Percentiles rank a stretch among this genome's conserved stretches.
Evolutionary conservation across 2,797 vertebrate species (phyloP).

Genomic region (Antennarius maculatus): DNA sequence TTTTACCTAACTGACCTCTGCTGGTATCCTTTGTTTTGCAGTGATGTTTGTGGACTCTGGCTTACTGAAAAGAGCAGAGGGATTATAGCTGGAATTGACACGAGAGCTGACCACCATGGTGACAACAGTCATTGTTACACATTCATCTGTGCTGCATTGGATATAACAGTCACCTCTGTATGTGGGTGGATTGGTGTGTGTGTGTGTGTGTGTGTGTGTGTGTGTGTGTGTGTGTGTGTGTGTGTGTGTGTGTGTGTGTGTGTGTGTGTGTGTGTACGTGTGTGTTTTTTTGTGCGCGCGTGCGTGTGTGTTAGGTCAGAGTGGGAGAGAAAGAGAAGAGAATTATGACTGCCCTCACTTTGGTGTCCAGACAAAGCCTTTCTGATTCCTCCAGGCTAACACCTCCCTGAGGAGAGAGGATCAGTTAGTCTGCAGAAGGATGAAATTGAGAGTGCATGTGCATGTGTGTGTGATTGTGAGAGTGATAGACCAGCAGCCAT

Average conservation of each 20-base stretch:
- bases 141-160: constrained; percentile 31
- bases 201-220: not conserved
- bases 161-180: constrained; percentile 15
- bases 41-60: constrained; percentile 12
- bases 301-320: constrained; percentile 12
- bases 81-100: constrained; percentile 36
- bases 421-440: constrained; percentile 70
- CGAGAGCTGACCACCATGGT: constrained; percentile 37
- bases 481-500: constrained; percentile 14
- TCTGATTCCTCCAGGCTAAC: constrained; percentile 68
- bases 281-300: not conserved
- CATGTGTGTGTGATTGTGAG: constrained; percentile 18
- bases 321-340: constrained; percentile 17
- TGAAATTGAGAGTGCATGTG: constrained; percentile 29
- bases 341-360: constrained; percentile 66
- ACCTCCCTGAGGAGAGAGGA: constrained; percentile 67
- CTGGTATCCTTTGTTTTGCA: constrained; percentile 13
- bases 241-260: no score
- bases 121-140: constrained; percentile 34
- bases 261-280: no score
- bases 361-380: constrained; percentile 67
- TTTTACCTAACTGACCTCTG: constrained; percentile 20
- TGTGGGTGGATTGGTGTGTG: constrained; percentile 12
- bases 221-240: no score
- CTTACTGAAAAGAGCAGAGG: constrained; percentile 21